Evolutionary conservation across 2,113 vertebrate genomes (phyloP), one percentile per base, ranked within the genome.

Genomic region (Bombycilla garrulus): DNA sequence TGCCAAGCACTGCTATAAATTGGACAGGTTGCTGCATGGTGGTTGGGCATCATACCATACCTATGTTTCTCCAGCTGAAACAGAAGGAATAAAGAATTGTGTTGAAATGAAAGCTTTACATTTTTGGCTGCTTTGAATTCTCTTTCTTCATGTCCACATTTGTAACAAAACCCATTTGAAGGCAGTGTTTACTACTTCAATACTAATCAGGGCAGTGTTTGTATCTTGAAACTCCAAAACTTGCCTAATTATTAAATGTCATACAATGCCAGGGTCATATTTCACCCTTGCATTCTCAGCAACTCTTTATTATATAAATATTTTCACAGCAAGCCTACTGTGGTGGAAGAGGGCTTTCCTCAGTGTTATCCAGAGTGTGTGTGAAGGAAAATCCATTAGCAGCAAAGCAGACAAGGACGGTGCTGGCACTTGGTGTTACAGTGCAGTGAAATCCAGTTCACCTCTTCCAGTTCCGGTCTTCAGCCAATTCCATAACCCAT

Each of bases 11-110:
- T 56, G 61, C 81, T 84, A 21, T 94, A 54, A 81, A 47, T 29
- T 38, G 65, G 84, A 60, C 90, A 91, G 84, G 92, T 62, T 84
- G 67, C 86, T 94, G 86, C 76, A 21, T 74, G 84, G 95, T 96
- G 83, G 28, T 36, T 86, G 73, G 77, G 56, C 60, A 77, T 24
- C 50, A 38, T 35, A 78, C 26, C 0, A 0, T 74, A 51, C 47
- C 47, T 50, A 9, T 21, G 19, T 60, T 84, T 79, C 89, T 81
- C 35, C 36, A 79, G 65, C 35, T 87, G 33, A 91, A 91, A 74
- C 69, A 67, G 77, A 74, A 78, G 29, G 56, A 92, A 38, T 62
- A 19, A 69, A 88, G 54, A 62, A 50, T n/a, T 56, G 16, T 78
- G 38, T 62, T 81, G 65, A 91, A 89, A 78, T 78, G 25, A 64